Conservation (phyloP, 2,797 vertebrate species). For the Gallirallus australis region DNA sequence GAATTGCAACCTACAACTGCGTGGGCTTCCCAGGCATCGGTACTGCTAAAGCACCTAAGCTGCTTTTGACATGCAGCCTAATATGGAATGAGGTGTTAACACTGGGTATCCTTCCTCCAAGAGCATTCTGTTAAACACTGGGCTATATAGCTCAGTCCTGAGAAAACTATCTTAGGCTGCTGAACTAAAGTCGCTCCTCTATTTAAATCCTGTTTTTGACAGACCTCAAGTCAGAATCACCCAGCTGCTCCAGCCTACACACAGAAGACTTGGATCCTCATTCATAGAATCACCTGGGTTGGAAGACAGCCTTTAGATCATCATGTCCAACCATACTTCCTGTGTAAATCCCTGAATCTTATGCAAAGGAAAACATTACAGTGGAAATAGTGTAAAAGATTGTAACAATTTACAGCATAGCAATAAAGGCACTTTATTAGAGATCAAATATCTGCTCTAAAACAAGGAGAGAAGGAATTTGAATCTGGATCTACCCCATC, state of each 20-base stretch:
- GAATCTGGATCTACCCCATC: neutral
- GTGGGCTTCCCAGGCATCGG: neutral
- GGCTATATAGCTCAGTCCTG: neutral
- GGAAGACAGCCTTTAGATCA: too few relatives aligned
- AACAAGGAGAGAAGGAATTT: neutral
- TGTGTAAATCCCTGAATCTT: neutral
- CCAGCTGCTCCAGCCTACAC: neutral
- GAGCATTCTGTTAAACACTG: neutral
- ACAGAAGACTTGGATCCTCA: neutral
- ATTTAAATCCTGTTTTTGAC: neutral
- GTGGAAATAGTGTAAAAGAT: neutral
- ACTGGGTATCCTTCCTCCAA: neutral
- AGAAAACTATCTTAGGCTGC: neutral
- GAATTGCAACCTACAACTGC: neutral
- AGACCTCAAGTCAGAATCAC: neutral
- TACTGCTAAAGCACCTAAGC: neutral
- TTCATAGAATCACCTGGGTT: neutral
- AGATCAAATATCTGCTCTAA: neutral
- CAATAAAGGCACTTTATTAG: neutral
- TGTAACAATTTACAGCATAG: neutral
- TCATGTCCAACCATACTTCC: neutral
- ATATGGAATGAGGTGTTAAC: neutral
- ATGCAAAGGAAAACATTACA: neutral
- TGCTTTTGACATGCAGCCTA: neutral
- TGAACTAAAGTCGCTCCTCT: neutral